phyloP scores from a whole-genome alignment of 2,113 vertebrate genomes.

The Plecotus auritus region DNA sequence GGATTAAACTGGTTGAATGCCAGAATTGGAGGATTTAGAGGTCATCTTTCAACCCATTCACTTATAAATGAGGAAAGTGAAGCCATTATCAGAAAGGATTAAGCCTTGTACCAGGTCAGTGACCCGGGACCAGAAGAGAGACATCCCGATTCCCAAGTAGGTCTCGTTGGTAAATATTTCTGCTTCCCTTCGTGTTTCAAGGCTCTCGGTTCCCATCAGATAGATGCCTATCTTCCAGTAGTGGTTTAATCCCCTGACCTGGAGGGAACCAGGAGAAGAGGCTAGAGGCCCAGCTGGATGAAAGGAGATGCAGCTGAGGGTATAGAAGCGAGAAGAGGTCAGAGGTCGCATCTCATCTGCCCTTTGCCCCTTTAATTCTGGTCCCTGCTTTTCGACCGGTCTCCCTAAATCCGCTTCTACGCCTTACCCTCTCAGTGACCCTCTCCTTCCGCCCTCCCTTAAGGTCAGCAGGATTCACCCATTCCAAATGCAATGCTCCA shows the following conservation, averaged over 20 bases:
- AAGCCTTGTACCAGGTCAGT: neutral
- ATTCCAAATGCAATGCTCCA: neutral
- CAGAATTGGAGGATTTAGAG: neutral
- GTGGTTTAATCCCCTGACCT: neutral
- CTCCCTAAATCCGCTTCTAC: neutral
- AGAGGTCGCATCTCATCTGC: neutral
- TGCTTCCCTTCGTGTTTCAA: neutral
- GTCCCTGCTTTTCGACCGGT: slow-evolving; percentile 13
- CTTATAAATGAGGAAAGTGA: slow-evolving; percentile 27
- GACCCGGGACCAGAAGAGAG: neutral
- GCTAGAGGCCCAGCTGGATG: neutral
- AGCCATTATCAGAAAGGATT: neutral
- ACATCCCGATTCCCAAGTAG: neutral
- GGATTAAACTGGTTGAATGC: neutral
- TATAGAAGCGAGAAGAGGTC: neutral
- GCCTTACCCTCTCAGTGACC: neutral
- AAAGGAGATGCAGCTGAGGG: neutral
- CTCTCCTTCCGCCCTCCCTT: neutral
- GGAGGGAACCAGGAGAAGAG: neutral
- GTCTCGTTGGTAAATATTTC: neutral
- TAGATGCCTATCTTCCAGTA: neutral
- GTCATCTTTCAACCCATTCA: neutral
- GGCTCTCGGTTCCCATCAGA: neutral
- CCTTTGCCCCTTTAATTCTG: slow-evolving; percentile 30
- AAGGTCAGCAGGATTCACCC: neutral